Base-by-base conservation (phyloP, 1,140 invertebrate genomes). In the Zaprionus ghesquierei region DNA sequence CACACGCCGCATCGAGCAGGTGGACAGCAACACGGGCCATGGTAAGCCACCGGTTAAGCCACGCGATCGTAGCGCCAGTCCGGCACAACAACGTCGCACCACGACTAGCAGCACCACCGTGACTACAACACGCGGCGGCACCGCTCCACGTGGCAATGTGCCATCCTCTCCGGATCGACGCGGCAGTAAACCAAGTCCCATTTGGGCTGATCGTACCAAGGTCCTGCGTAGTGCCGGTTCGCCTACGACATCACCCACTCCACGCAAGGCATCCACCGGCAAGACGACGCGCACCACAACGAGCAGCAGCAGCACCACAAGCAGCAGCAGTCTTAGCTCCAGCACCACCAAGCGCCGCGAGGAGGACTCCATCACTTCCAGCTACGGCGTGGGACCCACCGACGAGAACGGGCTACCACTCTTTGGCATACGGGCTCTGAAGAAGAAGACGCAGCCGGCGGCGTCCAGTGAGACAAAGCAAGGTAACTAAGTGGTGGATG, bases 381-480 rank as follows among this genome's bases (percentile, higher is more conserved):
- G 96, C 86, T 97, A 97, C 90, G 96, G 96, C 1, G 95, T 96
- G 3, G 96, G 96, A 3, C 96, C 96, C 38, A 95, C 95, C 5
- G 96, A 96, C 87, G 95, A 96, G 71, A 94, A 96, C 76, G 95
- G 96, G n/a, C 92, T 93, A 60, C 96, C 95, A 5, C 92, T 96
- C 22, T 96, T 96, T 91, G 96, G 96, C 35, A 93, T 96, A 54
- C 94, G 94, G 82, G 96, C 96, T 35, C 93, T 96, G 41, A 93
- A 95, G 69, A 94, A 94, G 69, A 94, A 94, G 65, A 92, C 93
- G 31, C 93, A 90, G 93, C 81, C 93, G 92, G 13, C 66, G 18
- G 65, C 59, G 33, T 75, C 82, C 54, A 77, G 90, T 91, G 90
- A 94, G 92, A 91, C 87, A 69, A 92, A 91, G 69, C 92, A 93